These are phyloP conservation scores for Muscidifurax raptorellus DNA, from an alignment of 1,140 invertebrate genomes.

Conservation along the genomic window DNA sequence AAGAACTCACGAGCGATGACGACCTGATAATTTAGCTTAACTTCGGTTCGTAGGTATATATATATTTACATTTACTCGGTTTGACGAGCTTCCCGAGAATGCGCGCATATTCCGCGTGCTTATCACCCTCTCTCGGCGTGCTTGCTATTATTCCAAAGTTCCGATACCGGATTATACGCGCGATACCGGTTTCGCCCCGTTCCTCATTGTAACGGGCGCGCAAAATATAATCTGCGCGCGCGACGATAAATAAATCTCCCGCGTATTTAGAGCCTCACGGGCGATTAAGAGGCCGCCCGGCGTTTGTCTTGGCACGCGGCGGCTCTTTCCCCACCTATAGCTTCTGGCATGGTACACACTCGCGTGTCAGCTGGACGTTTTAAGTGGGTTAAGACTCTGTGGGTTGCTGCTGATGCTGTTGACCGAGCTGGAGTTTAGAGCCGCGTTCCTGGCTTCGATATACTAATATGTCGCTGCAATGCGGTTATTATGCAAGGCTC, in stretches of 20 bases:
- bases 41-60: no score
- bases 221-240: constrained; percentile 38
- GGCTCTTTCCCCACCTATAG: constrained; percentile 13
- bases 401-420: background rate
- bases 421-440: background rate
- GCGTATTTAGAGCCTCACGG: constrained; percentile 43
- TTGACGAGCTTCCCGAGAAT: constrained; percentile 57
- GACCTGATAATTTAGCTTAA: no score
- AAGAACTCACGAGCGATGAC: no score
- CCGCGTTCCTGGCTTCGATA: constrained; percentile 21
- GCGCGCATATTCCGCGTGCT: constrained; percentile 5
- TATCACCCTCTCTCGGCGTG: no score
- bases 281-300: constrained; percentile 42
- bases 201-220: background rate
- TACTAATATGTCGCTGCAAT: constrained; percentile 34
- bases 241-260: constrained; percentile 54
- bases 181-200: constrained; percentile 1
- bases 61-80: background rate
- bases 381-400: constrained; percentile 42
- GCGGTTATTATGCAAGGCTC: constrained; percentile 44
- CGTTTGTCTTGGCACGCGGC: background rate
- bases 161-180: background rate
- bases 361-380: constrained; percentile 37
- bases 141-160: no score
- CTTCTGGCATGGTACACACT: background rate